phyloP scores from a whole-genome alignment of 2,888 invertebrate species.

The Melieria picta region DNA sequence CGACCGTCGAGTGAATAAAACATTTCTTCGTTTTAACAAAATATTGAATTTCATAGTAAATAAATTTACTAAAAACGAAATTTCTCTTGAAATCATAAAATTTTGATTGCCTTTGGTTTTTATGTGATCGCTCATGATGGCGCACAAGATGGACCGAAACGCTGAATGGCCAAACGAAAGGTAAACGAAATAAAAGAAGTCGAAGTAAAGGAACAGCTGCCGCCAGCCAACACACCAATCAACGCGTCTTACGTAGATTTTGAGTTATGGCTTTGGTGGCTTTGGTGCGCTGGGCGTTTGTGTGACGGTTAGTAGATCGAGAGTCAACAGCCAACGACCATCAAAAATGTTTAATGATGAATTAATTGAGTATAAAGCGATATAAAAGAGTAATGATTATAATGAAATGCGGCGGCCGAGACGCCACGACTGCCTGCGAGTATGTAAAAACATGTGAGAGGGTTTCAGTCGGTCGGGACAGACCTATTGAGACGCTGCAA shows the following conservation, averaged over 20 bases:
- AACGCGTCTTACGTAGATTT: not conserved
- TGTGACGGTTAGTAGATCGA: too few species aligned
- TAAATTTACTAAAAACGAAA: slow-evolving; percentile 51
- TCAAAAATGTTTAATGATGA: slow-evolving; percentile 52
- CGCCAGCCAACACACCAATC: not conserved
- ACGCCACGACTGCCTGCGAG: too few species aligned
- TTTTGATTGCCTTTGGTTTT: slow-evolving; percentile 49
- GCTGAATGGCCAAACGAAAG: slow-evolving; percentile 12
- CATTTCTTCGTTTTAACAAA: slow-evolving; percentile 45
- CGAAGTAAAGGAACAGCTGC: slow-evolving; percentile 12
- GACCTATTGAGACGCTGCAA: too few species aligned
- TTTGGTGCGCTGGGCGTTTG: too few species aligned
- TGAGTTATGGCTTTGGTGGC: too few species aligned
- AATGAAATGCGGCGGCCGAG: slow-evolving; percentile 28
- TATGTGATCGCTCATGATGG: not conserved
- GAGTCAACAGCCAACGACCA: too few species aligned
- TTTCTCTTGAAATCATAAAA: slow-evolving; percentile 59
- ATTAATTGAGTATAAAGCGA: slow-evolving; percentile 59
- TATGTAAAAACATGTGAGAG: too few species aligned
- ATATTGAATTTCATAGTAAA: slow-evolving; percentile 61
- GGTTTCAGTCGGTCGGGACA: too few species aligned
- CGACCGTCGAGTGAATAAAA: too few species aligned
- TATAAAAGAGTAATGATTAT: slow-evolving; percentile 39
- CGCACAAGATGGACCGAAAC: slow-evolving; percentile 16
- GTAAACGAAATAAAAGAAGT: not conserved